phyloP scores from a whole-genome alignment of 2,888 invertebrate genomes.

The Lycia hirtaria region DNA sequence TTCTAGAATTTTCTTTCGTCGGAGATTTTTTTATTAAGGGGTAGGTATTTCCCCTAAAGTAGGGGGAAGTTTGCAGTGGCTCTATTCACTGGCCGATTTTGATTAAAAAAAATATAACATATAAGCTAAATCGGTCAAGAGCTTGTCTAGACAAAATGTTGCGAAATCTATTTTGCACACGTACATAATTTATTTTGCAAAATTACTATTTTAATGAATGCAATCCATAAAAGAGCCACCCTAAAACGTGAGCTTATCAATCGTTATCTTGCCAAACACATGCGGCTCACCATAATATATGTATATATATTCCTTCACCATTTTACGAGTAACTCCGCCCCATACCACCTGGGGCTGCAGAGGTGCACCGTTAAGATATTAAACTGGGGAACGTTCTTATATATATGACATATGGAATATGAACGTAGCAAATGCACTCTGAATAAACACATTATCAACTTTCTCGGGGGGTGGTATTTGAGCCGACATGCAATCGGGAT shows the following conservation, averaged over 20 bases:
- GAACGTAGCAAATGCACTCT: slow-evolving; percentile 28
- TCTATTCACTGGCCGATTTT: too few species aligned
- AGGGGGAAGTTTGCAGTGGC: too few species aligned
- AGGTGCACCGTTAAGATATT: slow-evolving; percentile 29
- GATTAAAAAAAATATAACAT: too few species aligned
- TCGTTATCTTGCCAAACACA: slow-evolving; percentile 10
- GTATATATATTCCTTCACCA: not conserved
- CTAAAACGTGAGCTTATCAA: slow-evolving; percentile 5
- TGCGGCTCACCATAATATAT: slow-evolving; percentile 1
- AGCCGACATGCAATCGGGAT: slow-evolving; percentile 7
- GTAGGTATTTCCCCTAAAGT: too few species aligned
- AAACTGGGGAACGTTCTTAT: slow-evolving; percentile 26
- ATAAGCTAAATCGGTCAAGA: too few species aligned
- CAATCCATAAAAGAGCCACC: not conserved
- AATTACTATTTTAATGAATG: too few species aligned
- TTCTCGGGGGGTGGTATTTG: slow-evolving; percentile 18
- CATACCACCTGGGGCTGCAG: slow-evolving; percentile 26
- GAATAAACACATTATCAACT: slow-evolving; percentile 29
- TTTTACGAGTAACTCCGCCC: slow-evolving; percentile 21
- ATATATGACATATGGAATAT: slow-evolving; percentile 28
- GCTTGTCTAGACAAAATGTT: too few species aligned
- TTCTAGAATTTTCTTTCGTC: too few species aligned
- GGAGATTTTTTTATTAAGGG: too few species aligned
- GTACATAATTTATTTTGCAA: too few species aligned
- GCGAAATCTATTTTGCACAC: too few species aligned